Evolutionary conservation across 1,140 invertebrate species (phyloP).

Genomic region (Oedothorax gibbosus): DNA sequence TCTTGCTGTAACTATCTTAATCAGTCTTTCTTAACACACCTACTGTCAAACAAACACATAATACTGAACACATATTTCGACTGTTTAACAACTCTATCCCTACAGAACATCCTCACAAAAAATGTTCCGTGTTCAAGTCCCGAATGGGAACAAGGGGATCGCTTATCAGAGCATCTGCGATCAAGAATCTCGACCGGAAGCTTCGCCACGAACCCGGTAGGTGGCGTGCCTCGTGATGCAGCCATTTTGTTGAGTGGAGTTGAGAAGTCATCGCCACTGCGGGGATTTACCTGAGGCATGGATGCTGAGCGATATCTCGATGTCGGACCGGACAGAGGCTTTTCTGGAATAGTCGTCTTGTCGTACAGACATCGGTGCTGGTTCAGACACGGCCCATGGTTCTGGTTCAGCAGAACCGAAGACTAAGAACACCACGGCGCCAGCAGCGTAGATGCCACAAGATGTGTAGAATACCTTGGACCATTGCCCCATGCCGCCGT

Average conservation of each 20-base stretch:
- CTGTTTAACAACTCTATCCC: too few relatives aligned
- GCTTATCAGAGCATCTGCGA: too few relatives aligned
- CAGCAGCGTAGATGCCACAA: conserved; percentile 71
- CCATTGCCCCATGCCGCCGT: conserved; percentile 65
- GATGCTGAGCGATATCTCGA: conserved; percentile 56
- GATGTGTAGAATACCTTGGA: conserved; percentile 66
- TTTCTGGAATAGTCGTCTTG: conserved; percentile 36
- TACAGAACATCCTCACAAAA: too few relatives aligned
- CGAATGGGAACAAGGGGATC: too few relatives aligned
- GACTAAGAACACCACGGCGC: conserved; percentile 81
- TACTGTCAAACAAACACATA: too few relatives aligned
- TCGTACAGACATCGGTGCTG: neutral
- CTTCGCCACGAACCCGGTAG: too few relatives aligned
- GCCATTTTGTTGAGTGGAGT: neutral
- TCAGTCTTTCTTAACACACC: too few relatives aligned
- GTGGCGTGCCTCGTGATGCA: neutral
- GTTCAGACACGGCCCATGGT: conserved; percentile 73
- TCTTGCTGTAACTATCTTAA: too few relatives aligned
- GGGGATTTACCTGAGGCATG: conserved; percentile 44
- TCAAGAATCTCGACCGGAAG: too few relatives aligned
- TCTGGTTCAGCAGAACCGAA: conserved; percentile 87
- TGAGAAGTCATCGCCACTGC: conserved; percentile 11
- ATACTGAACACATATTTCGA: too few relatives aligned
- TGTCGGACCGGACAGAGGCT: conserved; percentile 56
- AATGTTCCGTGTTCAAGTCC: too few relatives aligned